phyloP scores from a whole-genome alignment of 2,888 invertebrate genomes.

The Timema podura region DNA sequence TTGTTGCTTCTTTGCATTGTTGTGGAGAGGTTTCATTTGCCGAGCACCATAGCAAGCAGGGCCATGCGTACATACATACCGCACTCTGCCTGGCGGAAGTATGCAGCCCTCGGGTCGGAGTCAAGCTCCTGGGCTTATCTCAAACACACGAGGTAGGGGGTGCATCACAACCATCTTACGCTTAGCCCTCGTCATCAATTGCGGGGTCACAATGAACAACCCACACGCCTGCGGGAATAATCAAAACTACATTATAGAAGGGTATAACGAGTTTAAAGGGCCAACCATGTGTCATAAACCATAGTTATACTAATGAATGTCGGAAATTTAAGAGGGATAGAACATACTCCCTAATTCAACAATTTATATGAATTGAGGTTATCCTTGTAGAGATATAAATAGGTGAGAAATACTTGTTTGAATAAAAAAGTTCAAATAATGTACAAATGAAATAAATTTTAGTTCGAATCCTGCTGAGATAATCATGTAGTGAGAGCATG shows the following conservation, averaged over 20 bases:
- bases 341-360: not conserved
- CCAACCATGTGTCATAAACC: too few relatives aligned
- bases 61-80: constrained; percentile 99
- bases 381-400: too few relatives aligned
- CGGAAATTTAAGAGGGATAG: too few relatives aligned
- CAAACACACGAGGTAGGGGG: constrained; percentile 90
- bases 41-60: constrained; percentile 84
- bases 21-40: constrained; percentile 40
- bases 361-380: too few relatives aligned
- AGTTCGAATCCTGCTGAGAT: too few relatives aligned
- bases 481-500: too few relatives aligned
- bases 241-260: not conserved
- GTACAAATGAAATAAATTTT: too few relatives aligned
- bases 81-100: constrained; percentile 96
- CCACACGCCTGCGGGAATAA: constrained; percentile 68
- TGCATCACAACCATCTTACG: constrained; percentile 96
- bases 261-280: too few relatives aligned
- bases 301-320: too few relatives aligned
- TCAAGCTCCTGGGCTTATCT: constrained; percentile 95
- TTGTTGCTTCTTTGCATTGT: too few relatives aligned
- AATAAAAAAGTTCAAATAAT: too few relatives aligned
- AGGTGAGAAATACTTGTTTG: too few relatives aligned
- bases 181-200: constrained; percentile 91
- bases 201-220: constrained; percentile 85
- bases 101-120: constrained; percentile 93